Base-by-base conservation (phyloP, 2,113 vertebrate species). In the Anoplopoma fimbria region DNA sequence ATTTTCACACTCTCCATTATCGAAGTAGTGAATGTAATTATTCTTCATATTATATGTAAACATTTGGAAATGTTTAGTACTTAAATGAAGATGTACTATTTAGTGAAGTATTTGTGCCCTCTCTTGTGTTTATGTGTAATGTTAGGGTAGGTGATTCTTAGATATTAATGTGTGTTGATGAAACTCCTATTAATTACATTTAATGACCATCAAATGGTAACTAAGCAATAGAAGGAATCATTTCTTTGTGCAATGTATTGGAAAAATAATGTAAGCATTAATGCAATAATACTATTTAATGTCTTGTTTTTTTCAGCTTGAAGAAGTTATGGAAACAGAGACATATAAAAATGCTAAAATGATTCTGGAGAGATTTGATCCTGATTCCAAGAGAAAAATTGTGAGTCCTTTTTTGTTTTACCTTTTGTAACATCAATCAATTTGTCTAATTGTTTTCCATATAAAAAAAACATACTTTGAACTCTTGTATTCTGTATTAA, bases 1-100 rank as follows among this genome's bases (percentile, higher is more conserved):
- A 99, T 99, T 99, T 99, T 99, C 97, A 97, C 97, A 98, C 96
- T 98, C 96, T 97, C 97, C 97, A 99, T 99, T 99, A 99, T 99
- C 97, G 97, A 97, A 98, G 96, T 97, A 97, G 97, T 97, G 96
- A 96, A 97, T 97, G 97, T 97, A 98, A 99, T 99, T 99, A 99
- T 98, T 98, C 97, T 98, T 96, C 96, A 98, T 97, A 97, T 98
- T 97, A 98, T 96, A 96, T 96, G 93, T 97, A 98, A 98, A 99
- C 96, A 99, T 97, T 97, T 97, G 96, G 94, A 96, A 95, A 95
- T 96, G 96, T 97, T 97, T 96, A 93, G 94, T 95, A 91, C 95
- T 97, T 89, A 95, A 96, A 95, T 96, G 93, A 96, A 96, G 94
- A 95, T 96, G 90, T 96, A 78, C 70, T 75, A 33, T 79, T 25